Percentiles rank a stretch among this genome's conserved stretches.
These are phyloP conservation scores for Lontra canadensis DNA, from an alignment of 2,113 vertebrate genomes.

Conservation along the genomic window DNA sequence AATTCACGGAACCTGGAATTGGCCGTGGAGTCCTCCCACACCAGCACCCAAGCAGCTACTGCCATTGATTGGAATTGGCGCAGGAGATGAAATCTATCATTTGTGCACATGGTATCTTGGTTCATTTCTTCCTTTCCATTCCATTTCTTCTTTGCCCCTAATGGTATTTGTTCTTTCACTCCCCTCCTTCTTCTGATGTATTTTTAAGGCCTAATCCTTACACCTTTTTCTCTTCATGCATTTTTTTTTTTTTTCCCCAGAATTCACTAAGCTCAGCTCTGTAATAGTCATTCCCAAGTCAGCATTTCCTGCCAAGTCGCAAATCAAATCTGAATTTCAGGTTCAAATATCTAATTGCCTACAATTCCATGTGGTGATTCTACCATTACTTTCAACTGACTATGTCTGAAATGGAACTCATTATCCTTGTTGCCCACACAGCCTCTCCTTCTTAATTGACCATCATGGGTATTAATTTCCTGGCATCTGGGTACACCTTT, in stretches of 20 bases:
- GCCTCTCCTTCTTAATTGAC: conserved; percentile 31
- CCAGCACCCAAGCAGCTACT: background rate
- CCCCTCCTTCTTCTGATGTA: background rate
- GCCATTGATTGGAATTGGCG: background rate
- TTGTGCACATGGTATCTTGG: background rate
- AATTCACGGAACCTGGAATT: background rate
- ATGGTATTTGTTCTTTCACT: background rate
- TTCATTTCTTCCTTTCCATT: conserved; percentile 46
- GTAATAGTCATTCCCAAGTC: conserved; percentile 42
- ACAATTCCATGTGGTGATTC: conserved; percentile 5
- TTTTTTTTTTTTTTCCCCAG: background rate
- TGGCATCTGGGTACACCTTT: background rate
- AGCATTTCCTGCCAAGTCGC: conserved; percentile 46
- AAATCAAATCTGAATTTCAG: conserved; percentile 52
- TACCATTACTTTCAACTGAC: background rate
- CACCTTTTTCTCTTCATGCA: background rate
- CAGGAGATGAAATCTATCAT: background rate
- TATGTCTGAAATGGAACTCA: conserved; percentile 40
- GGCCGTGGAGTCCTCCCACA: background rate
- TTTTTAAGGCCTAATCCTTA: conserved; percentile 38
- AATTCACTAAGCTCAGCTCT: conserved; percentile 18
- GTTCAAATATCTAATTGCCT: conserved; percentile 50
- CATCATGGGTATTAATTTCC: conserved; percentile 45
- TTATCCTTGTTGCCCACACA: conserved; percentile 26
- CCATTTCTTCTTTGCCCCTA: conserved; percentile 26